These are phyloP conservation scores for Sinocyclocheilus anophthalmus DNA, from an alignment of 2,113 vertebrate species.

Conservation along the genomic window DNA sequence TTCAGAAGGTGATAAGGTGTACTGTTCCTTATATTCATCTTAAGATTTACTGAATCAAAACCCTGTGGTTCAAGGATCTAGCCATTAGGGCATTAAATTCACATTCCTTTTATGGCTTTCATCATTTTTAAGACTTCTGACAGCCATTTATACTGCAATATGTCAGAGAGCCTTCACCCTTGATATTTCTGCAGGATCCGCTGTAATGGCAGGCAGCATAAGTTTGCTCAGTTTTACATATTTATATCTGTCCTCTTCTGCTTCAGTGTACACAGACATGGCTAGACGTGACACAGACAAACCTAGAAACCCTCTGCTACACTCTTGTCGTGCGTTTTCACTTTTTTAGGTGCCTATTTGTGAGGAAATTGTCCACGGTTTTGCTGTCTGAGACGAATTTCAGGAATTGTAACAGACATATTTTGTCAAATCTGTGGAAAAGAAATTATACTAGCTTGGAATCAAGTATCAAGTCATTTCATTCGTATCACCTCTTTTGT, in stretches of 20 bases:
- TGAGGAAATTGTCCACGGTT: background rate
- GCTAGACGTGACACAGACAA: background rate
- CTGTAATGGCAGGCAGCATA: background rate
- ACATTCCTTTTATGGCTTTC: background rate
- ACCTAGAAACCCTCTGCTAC: background rate
- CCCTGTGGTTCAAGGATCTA: background rate
- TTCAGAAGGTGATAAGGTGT: background rate
- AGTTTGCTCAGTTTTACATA: background rate
- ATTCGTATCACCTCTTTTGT: too few relatives aligned
- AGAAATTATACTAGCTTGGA: background rate
- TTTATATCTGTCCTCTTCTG: constrained; percentile 11
- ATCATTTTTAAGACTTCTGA: background rate
- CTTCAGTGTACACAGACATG: background rate
- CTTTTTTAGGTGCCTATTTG: background rate
- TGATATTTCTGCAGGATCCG: background rate
- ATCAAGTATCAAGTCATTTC: background rate
- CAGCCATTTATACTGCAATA: background rate
- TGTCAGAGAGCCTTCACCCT: background rate
- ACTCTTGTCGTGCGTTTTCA: background rate
- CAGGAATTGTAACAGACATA: background rate
- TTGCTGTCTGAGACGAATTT: background rate
- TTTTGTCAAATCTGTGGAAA: background rate
- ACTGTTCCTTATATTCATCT: too few relatives aligned
- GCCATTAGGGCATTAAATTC: background rate
- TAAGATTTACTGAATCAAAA: background rate